Base-by-base conservation (phyloP, 2,797 vertebrate genomes). In the Tenualosa thibaudeaui region DNA sequence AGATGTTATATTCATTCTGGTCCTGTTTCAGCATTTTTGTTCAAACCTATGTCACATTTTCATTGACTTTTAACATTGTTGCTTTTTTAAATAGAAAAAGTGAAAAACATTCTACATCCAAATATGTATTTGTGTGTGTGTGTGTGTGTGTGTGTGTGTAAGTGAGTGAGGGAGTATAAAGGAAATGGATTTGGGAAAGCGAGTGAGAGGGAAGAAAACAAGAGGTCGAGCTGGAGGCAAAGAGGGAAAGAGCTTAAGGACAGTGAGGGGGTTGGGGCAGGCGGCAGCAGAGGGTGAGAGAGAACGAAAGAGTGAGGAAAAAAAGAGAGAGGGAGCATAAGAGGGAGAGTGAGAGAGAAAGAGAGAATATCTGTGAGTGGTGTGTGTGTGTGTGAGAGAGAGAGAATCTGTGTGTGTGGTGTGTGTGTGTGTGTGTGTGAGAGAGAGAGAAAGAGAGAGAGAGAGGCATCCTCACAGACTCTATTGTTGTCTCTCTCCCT, bases 401-500 rank as follows among this genome's bases (percentile, higher is more conserved):
- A 22, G 56, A 5, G 19, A 22, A 17, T 17, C 1, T 58, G 2
- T 58, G 17, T 58, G 56, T 31, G 31, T 0, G 0, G 31, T 13
- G 8, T 53, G 51, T 53, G 51, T 53, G 51, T 53, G 51, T 5
- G 51, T 5, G 54, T 0, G 26, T 0, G 65, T 0, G 13, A 75
- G 68, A 75, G 15, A 43, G 31, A 75, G 31, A 15, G 5, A 17
- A 3, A 40, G 68, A 17, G 68, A 1, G 13, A 19, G 68, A 75
- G 68, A 84, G 40, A 53, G 71, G 62, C 68, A 81, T 84, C 49
- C 82, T 85, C 65, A 82, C 40, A 54, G 87, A 81, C 84, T 86
- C 87, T 81, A 86, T 88, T 87, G 86, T 86, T 83, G 84, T 88
- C 71, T 87, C 84, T 84, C 81, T 46, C 10, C 37, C 81, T 88